Conservation (phyloP, 2,113 vertebrate genomes). For the Acinonyx jubatus region DNA sequence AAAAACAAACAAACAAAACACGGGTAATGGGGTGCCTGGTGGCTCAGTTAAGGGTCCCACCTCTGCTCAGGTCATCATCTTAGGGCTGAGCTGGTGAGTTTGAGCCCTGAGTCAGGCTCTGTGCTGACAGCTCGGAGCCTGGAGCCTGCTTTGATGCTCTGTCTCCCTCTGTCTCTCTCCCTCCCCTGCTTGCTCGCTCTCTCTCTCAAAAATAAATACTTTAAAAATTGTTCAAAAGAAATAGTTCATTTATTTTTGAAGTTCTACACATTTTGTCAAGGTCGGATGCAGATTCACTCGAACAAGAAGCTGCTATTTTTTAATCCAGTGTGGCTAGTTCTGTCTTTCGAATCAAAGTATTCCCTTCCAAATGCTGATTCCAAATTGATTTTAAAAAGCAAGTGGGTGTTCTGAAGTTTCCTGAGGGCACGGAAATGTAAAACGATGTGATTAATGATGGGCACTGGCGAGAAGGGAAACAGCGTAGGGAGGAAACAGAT, state of each 20-base stretch:
- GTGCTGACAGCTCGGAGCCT: no score
- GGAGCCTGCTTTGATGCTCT: no score
- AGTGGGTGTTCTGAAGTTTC: neutral
- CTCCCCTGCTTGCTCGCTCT: no score
- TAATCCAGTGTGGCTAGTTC: neutral
- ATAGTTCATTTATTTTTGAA: neutral
- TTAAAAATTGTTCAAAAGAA: no score
- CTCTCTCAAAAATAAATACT: neutral
- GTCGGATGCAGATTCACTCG: neutral
- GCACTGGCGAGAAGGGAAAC: neutral
- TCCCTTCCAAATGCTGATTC: neutral
- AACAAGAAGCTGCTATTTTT: neutral
- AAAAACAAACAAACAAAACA: no score
- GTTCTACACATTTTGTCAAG: neutral
- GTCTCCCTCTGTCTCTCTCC: no score
- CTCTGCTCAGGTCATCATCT: no score
- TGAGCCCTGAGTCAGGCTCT: no score
- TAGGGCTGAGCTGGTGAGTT: no score
- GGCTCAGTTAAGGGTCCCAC: no score
- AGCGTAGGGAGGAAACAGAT: accelerated
- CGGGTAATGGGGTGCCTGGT: no score
- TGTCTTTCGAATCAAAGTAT: neutral
- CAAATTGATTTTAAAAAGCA: neutral
- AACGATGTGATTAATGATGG: neutral
- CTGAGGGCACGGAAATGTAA: neutral